Evolutionary conservation across 2,797 vertebrate species (phyloP).

Genomic region (Apogon talboti): DNA sequence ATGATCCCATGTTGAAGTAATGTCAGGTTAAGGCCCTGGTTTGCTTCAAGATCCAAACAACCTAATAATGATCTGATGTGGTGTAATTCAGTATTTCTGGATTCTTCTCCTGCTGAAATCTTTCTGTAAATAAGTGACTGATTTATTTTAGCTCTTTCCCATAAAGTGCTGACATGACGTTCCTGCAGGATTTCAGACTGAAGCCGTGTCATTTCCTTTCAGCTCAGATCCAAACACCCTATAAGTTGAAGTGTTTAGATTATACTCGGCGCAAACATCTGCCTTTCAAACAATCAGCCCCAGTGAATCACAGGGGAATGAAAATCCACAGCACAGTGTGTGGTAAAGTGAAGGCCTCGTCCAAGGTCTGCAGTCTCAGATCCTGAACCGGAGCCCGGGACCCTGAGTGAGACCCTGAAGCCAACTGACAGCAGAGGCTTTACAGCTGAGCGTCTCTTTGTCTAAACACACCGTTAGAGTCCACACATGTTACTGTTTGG

Average conservation of each 20-base stretch:
- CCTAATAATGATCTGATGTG: no score
- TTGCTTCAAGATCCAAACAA: no score
- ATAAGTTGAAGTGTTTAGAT: constrained; percentile 49
- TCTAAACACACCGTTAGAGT: neutral
- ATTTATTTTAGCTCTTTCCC: neutral
- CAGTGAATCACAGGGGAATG: constrained; percentile 14
- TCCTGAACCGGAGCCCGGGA: no score
- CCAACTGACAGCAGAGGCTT: neutral
- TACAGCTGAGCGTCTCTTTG: constrained; percentile 5
- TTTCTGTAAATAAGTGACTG: neutral
- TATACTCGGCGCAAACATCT: constrained; percentile 52
- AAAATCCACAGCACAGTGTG: neutral
- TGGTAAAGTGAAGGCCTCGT: constrained; percentile 1
- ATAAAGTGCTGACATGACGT: neutral
- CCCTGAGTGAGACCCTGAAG: no score
- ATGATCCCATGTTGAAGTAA: no score
- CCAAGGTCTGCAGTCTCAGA: constrained; percentile 4
- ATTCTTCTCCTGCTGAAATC: neutral
- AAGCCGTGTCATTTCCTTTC: constrained; percentile 18
- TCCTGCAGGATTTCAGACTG: neutral
- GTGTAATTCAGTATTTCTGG: no score
- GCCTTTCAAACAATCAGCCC: constrained; percentile 54
- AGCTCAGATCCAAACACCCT: constrained; percentile 15
- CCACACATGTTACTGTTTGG: constrained; percentile 17
- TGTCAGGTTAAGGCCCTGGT: no score